Conservation (phyloP, 2,113 vertebrate species). For the Columba livia region DNA sequence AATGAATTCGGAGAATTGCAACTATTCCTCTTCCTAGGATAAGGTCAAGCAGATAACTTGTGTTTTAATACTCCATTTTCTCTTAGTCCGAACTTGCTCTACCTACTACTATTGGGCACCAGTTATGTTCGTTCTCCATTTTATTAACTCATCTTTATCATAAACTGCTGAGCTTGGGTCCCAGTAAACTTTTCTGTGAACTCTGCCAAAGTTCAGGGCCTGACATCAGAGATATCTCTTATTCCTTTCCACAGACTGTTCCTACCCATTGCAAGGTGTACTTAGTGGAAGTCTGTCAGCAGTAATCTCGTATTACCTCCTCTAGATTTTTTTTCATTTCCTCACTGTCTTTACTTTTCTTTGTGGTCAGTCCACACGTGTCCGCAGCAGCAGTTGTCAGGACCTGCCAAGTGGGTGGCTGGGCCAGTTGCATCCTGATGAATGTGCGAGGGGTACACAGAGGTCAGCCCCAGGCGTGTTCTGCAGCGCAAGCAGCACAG, state of each 20-base stretch:
- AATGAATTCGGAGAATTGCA: not conserved
- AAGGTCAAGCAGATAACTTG: not conserved
- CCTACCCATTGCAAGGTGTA: not conserved
- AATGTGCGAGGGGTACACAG: not conserved
- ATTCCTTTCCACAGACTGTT: not conserved
- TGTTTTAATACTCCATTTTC: slow-evolving; percentile 10
- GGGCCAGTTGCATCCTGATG: not conserved
- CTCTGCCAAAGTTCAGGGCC: not conserved
- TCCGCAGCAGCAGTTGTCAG: not conserved
- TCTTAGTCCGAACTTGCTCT: not conserved
- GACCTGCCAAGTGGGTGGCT: not conserved
- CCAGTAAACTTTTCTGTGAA: not conserved
- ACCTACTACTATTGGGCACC: not conserved
- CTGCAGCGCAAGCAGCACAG: not conserved
- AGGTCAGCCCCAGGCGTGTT: not conserved
- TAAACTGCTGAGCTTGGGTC: not conserved
- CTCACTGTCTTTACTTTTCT: slow-evolving; percentile 23
- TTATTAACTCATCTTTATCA: not conserved
- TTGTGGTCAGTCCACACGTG: slow-evolving; percentile 2
- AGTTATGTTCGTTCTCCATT: not conserved
- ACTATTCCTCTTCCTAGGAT: not conserved
- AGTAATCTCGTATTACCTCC: slow-evolving; percentile 31
- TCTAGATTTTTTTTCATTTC: slow-evolving; percentile 5
- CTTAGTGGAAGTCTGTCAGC: slow-evolving; percentile 26
- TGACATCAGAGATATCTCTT: not conserved